Conservation (phyloP, 2,113 vertebrate species). For the Alces alces region DNA sequence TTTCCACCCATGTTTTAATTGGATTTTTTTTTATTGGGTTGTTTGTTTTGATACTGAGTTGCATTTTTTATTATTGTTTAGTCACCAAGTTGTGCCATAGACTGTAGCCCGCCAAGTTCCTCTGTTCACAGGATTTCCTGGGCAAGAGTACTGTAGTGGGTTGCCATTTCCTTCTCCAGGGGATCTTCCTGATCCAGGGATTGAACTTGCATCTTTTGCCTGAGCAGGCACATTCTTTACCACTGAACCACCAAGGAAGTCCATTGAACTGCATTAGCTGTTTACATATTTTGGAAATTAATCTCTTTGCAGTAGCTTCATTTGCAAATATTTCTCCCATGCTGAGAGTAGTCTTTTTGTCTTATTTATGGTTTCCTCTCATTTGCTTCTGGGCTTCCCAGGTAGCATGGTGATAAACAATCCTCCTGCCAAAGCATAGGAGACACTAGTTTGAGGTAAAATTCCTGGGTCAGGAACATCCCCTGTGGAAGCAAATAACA, state of each 20-base stretch:
- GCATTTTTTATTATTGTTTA: neutral
- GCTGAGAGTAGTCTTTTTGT: neutral
- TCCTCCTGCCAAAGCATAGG: neutral
- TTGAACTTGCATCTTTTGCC: neutral
- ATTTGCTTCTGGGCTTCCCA: neutral
- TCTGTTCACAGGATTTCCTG: neutral
- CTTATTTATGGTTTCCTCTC: neutral
- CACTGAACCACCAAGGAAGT: neutral
- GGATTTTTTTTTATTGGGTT: neutral
- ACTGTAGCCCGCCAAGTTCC: rapidly evolving
- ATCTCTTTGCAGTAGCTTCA: neutral
- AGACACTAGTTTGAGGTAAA: neutral
- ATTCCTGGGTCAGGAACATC: neutral
- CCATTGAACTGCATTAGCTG: neutral
- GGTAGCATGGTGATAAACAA: neutral
- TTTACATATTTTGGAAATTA: neutral
- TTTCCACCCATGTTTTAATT: neutral
- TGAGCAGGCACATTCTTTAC: neutral
- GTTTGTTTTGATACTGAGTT: neutral
- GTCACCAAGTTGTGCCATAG: neutral
- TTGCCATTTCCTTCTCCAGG: neutral
- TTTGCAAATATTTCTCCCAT: neutral
- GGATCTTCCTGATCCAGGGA: neutral
- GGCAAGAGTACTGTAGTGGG: neutral
- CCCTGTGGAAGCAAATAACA: neutral